A percentile compares a stretch with the other conserved stretches of the same genome.
phyloP scores from a whole-genome alignment of 2,888 invertebrate genomes.

The Ormia ochracea region DNA sequence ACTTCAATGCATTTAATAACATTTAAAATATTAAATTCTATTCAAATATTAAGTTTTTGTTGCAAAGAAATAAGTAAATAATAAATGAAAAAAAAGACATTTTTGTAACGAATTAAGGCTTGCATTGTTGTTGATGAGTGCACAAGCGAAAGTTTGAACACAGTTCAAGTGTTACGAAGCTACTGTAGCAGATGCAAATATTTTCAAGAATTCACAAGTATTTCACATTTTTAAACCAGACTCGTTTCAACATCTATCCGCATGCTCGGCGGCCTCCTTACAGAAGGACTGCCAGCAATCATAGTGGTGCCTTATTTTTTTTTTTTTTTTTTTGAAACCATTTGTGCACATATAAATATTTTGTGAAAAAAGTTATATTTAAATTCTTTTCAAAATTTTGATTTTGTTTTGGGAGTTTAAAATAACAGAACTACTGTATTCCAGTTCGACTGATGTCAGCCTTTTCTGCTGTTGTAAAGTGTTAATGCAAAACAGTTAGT shows the following conservation, averaged over 20 bases:
- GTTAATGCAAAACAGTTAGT: slow-evolving; percentile 28
- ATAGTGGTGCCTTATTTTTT: neutral
- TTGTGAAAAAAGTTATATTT: too few relatives aligned
- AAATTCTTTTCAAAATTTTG: too few relatives aligned
- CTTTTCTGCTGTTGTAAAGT: neutral
- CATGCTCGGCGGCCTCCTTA: neutral
- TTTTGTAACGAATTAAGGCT: too few relatives aligned
- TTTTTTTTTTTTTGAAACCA: neutral
- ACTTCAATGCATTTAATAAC: too few relatives aligned
- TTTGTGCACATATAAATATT: too few relatives aligned
- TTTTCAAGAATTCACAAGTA: slow-evolving; percentile 45
- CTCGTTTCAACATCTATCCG: slow-evolving; percentile 1
- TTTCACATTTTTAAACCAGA: slow-evolving; percentile 48
- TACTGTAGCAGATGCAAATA: slow-evolving; percentile 57
- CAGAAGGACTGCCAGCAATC: neutral
- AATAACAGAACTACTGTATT: too few relatives aligned
- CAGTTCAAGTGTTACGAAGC: slow-evolving; percentile 60
- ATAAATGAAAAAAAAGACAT: too few relatives aligned
- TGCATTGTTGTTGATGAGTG: slow-evolving; percentile 7
- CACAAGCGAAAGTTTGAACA: slow-evolving; percentile 45
- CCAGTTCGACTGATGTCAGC: neutral
- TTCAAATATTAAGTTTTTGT: too few relatives aligned
- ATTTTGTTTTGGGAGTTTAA: too few relatives aligned
- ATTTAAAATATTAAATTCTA: too few relatives aligned
- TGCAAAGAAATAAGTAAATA: too few relatives aligned